Conservation (phyloP, 1,140 invertebrate species). For the Panulirus ornatus region DNA sequence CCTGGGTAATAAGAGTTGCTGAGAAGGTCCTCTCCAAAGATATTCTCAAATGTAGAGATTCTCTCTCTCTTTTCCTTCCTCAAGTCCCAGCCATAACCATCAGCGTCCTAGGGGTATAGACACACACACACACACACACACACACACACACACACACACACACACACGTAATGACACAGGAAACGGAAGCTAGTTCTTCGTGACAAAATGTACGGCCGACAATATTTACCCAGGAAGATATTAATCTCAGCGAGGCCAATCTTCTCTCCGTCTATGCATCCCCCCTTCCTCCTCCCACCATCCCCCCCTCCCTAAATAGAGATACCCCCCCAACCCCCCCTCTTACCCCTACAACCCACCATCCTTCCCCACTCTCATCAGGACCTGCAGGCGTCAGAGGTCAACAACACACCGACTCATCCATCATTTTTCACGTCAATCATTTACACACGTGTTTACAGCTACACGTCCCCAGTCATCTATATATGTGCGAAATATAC, state of each 20-base stretch:
- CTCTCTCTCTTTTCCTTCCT: not conserved
- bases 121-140: not conserved
- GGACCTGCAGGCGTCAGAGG: no score
- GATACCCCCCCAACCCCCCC: not conserved
- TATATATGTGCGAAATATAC: no score
- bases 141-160: no score
- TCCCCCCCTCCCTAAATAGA: not conserved
- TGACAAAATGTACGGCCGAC: no score
- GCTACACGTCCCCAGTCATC: no score
- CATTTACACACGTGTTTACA: no score
- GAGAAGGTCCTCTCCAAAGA: no score
- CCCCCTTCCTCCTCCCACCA: not conserved
- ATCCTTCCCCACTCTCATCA: not conserved
- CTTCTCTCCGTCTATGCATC: not conserved
- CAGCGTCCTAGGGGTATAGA: not conserved
- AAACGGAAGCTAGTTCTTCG: not conserved
- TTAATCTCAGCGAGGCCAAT: not conserved
- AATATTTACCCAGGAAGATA: not conserved
- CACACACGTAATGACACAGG: not conserved
- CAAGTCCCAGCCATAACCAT: no score
- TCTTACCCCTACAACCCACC: not conserved
- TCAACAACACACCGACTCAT: no score
- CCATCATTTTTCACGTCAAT: no score
- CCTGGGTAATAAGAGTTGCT: no score
- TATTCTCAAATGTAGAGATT: not conserved